A percentile compares a stretch with the other conserved stretches of the same genome.
Conservation (phyloP, 2,888 invertebrate genomes). For the Mythimna pallens region DNA sequence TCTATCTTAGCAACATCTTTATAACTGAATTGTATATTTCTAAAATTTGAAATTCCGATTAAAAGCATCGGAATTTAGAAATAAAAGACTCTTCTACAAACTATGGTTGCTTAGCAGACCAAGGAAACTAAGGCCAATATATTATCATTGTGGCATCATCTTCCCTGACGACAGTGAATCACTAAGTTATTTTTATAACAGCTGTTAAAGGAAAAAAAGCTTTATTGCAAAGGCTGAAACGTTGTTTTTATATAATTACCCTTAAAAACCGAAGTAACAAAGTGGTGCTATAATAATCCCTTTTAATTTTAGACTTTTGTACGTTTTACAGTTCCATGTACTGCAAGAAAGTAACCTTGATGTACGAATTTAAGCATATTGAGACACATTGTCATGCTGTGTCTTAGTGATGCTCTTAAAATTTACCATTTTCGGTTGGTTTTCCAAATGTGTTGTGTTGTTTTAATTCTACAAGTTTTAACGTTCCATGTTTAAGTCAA, state of each 20-base stretch:
- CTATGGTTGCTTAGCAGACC: neutral
- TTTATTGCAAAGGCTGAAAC: slow-evolving; percentile 24
- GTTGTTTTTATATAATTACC: slow-evolving; percentile 9
- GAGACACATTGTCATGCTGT: neutral
- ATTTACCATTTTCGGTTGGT: neutral
- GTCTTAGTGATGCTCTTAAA: neutral
- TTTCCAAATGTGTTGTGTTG: neutral
- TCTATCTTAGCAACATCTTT: neutral
- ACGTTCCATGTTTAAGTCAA: neutral
- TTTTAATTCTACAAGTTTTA: neutral
- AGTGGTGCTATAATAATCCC: slow-evolving; percentile 34
- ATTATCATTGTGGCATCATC: slow-evolving; percentile 8
- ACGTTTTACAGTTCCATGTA: slow-evolving; percentile 32
- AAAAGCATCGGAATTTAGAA: no score
- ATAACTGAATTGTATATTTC: neutral
- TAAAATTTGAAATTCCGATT: neutral
- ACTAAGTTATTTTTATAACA: slow-evolving; percentile 39
- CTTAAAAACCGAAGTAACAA: slow-evolving; percentile 26
- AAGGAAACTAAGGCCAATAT: slow-evolving; percentile 3
- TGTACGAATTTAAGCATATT: slow-evolving; percentile 9
- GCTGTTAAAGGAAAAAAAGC: slow-evolving; percentile 35
- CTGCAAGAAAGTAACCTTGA: slow-evolving; percentile 37
- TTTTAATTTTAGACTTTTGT: slow-evolving; percentile 23
- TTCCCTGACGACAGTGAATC: slow-evolving; percentile 38
- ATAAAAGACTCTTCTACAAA: neutral